Base-by-base conservation (phyloP, 2,888 invertebrate species). In the Adineta ricciae region DNA sequence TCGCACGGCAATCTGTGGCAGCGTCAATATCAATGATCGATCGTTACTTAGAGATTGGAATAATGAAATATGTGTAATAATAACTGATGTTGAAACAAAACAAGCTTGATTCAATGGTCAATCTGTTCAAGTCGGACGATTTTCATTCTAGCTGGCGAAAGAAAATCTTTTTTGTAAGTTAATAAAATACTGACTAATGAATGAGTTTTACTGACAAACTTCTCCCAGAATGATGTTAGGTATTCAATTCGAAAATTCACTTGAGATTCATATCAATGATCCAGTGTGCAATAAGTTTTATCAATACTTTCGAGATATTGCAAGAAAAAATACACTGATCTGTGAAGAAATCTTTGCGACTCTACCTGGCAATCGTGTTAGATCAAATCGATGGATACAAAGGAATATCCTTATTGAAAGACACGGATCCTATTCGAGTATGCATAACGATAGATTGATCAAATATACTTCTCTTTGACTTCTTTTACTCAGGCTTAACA, bases 11-110 rank as follows among this genome's bases (percentile, higher is more conserved):
- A 96, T 99, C 87, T 97, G 97, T 88, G 98, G 98, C 36, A 97
- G 97, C 11, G 97, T 98, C 0, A 99, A 99, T 89, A 96, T 99
- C 88, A 99, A 99, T 89, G 98, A 99, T 90, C 92, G 98, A 83
- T 97, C 96, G 85, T 93, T 98, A 93, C 92, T 96, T 85, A 98
- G 98, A 0, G 94, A 94, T 86, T 92, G 98, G 87, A 98, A 98
- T 89, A 97, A 97, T 0, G 98, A 98, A 87, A 87, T 91, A 11
- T 96, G 96, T 9, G 94, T 96, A 27, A 91, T 96, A 73, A 92
- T 96, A 84, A 94, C 95, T 85, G 93, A 96, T 93, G 41, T 46
- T 82, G 85, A 85, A 49, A 50, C 50, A 21, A 73, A 83, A n/a
- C 32, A 78, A 2, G 82, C 54, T 54, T 14, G 27, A 4, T 49